Evolutionary conservation across 2,888 invertebrate species (phyloP).

Genomic region (Nudaria mundana): DNA sequence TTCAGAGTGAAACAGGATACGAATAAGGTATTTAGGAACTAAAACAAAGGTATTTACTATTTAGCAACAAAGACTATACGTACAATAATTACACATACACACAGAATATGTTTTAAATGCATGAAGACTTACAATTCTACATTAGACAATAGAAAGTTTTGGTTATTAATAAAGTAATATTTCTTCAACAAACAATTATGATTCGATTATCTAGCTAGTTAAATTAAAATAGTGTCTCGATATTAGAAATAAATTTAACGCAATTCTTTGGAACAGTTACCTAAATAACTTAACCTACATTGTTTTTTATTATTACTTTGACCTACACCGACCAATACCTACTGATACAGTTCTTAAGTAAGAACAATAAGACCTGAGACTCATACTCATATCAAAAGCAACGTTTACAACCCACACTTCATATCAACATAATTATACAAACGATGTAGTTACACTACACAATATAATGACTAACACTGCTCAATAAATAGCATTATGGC

Average conservation of each 20-base stretch:
- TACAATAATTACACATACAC: slow-evolving; percentile 17
- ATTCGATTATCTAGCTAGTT: slow-evolving; percentile 13
- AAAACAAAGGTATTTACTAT: slow-evolving; percentile 9
- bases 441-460: slow-evolving; percentile 57
- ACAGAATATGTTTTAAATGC: slow-evolving; percentile 20
- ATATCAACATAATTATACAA: slow-evolving; percentile 43
- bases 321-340: too few relatives aligned
- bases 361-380: slow-evolving; percentile 11
- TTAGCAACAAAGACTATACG: slow-evolving; percentile 16
- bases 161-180: slow-evolving; percentile 3
- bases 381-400: slow-evolving; percentile 10
- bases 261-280: slow-evolving; percentile 44
- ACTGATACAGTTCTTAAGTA: too few relatives aligned
- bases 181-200: slow-evolving; percentile 10
- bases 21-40: slow-evolving; percentile 3
- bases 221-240: slow-evolving; percentile 17
- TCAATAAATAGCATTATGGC: slow-evolving; percentile 49
- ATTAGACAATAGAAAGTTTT: slow-evolving; percentile 32
- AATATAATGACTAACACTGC: slow-evolving; percentile 42
- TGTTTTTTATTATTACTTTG: too few relatives aligned
- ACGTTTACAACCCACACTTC: slow-evolving; percentile 32
- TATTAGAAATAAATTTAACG: slow-evolving; percentile 25
- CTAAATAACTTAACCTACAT: slow-evolving; percentile 21
- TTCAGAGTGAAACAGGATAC: too few relatives aligned
- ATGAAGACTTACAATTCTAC: slow-evolving; percentile 29